A percentile compares a stretch with the other conserved stretches of the same genome.
Conservation (phyloP, 2,797 vertebrate species). For the Podarcis lilfordi region DNA sequence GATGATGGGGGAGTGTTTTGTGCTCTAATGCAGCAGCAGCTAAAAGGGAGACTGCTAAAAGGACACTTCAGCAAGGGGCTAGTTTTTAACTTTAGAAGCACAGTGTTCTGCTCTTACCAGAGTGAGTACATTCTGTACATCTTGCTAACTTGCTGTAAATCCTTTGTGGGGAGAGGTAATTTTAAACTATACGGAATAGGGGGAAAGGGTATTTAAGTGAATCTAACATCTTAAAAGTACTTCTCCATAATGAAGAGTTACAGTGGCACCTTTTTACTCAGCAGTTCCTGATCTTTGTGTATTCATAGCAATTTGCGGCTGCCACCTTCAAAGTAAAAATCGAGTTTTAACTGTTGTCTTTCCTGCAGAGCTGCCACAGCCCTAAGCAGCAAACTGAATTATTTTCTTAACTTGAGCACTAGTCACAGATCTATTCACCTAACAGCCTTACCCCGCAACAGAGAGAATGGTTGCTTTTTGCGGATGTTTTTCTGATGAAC, state of each 20-base stretch:
- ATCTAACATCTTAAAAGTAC: conserved; percentile 2
- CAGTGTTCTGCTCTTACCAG: conserved; percentile 8
- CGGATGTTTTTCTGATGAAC: not conserved
- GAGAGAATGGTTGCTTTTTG: not conserved
- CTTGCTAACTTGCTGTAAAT: conserved; percentile 5
- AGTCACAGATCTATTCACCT: rapidly evolving
- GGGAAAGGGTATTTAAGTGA: not conserved
- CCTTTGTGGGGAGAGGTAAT: not conserved
- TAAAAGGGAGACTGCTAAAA: not conserved
- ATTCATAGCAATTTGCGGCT: conserved; percentile 28
- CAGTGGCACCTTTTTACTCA: conserved; percentile 6
- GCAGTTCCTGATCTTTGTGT: not conserved
- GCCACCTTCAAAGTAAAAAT: conserved; percentile 25
- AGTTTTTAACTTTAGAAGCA: not conserved
- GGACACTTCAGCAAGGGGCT: not conserved
- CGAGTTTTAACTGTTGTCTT: not conserved
- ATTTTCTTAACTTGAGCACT: not conserved
- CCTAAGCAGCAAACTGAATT: conserved; percentile 20
- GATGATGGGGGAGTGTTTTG: not conserved
- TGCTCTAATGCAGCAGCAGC: not conserved
- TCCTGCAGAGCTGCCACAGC: not conserved
- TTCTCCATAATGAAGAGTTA: not conserved
- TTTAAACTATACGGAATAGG: not conserved
- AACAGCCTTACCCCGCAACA: not conserved
- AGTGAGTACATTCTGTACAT: not conserved